Base-by-base conservation (phyloP, 2,113 vertebrate genomes). In the Limanda limanda region DNA sequence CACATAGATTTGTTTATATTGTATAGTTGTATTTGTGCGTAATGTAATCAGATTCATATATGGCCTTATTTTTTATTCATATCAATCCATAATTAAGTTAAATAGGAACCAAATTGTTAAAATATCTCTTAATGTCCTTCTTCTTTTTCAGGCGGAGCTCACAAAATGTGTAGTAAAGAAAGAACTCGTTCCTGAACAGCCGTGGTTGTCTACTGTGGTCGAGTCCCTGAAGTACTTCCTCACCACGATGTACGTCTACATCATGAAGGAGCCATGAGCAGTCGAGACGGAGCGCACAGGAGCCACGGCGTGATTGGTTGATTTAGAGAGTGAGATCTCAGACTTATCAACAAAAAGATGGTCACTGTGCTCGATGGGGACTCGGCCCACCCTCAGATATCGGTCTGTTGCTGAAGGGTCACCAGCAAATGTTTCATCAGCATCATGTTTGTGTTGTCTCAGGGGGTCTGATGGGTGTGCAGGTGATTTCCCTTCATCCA, bases 101-200 rank as follows among this genome's bases (percentile, higher is more conserved):
- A n/a, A n/a, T n/a, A n/a, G n/a, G n/a, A n/a, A n/a, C n/a, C n/a
- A n/a, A n/a, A n/a, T n/a, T n/a, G n/a, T n/a, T n/a, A n/a, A n/a
- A n/a, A n/a, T n/a, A n/a, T n/a, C n/a, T n/a, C n/a, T n/a, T n/a
- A n/a, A n/a, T n/a, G n/a, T n/a, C n/a, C 15, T 17, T 10, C 3
- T 17, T 12, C n/a, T 61, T 40, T 15, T 45, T 15, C 65, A 99
- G 97, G 89, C 86, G 0, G 97, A 98, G 37, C 95, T 99, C 79
- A 95, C 93, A 3, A 96, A 97, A 75, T 99, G 97, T 4, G 96
- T 99, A 87, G 95, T 96, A 86, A 97, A 94, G 74, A 94, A 91
- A 0, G 96, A 98, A 59, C 89, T 95, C 3, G 88, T 71, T 55
- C 93, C 95, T 20, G 94, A 93, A 56, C 91, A 95, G 17, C 94